Base-by-base conservation (phyloP, 2,888 invertebrate genomes). In the Erebia epiphron region DNA sequence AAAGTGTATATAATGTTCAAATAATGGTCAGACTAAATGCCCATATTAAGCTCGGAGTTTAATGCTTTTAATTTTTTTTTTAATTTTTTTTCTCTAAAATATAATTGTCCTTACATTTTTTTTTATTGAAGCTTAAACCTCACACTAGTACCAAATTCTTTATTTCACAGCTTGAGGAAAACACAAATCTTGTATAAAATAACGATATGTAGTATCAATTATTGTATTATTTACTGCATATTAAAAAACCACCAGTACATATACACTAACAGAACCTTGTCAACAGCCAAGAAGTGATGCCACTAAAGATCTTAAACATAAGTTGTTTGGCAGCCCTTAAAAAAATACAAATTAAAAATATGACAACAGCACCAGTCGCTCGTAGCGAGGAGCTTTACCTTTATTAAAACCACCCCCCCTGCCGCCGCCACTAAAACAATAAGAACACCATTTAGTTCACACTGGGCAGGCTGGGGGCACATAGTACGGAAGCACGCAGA, bases 351-450 rank as follows among this genome's bases (percentile, higher is more conserved):
- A 87, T 86, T 88, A 90, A 90, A 86, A 92, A 91, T 91, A 91
- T 94, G 93, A 94, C 95, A 96, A 96, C 94, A 95, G 96, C 96
- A 96, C 95, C 96, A 94, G 94, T 94, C 95, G 94, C 91, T 94
- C 93, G 93, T 94, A 93, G 95, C 95, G 94, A 95, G 95, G 96
- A 96, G 96, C 96, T 96, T 98, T 98, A 98, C 98, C 98, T 98
- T 98, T 98, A 95, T 97, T 97, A 97, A 95, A 97, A 97, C 97
- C 97, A 97, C 97, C 97, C 96, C 96, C 96, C 95, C 96, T 96
- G 96, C 96, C 96, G 96, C 97, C 97, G 96, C 97, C 97, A 97
- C 97, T 97, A 97, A 96, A 97, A 97, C 96, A 96, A 97, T 95
- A 95, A 95, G 95, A 95, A 95, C 94, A 94, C 95, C 95, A 94